Evolutionary conservation across 2,113 vertebrate species (phyloP), one percentile per base, ranked within the genome.

Genomic region (Emydocephalus ijimae): DNA sequence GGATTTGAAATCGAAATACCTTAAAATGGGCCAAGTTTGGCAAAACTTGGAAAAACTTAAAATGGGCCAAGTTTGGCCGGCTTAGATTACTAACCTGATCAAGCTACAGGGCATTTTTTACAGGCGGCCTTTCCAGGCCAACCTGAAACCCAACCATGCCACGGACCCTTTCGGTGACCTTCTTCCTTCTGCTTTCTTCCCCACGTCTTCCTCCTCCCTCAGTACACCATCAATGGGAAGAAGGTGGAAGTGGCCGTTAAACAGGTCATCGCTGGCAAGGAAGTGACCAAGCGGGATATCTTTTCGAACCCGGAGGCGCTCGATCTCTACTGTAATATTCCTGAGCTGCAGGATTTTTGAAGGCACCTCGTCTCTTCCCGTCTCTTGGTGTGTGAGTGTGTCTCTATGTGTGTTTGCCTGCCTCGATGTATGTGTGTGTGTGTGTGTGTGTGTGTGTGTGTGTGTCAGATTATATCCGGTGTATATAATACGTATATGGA

Each of bases 191-290:
- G 9, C 24, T 74, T 52, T 29, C 18, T 24, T n/a, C 88, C 54
- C 29, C 20, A 59, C 7, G 92, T 64, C 4, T 87, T 93, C 93
- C 94, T 26, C 54, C 0, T 85, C 74, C 64, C 88, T 0, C 97
- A 99, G 99, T 99, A 99, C 91, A 99, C 99, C 0, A 97, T 99
- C 96, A 99, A 98, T 1, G 99, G 99, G 9, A 99, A 99, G 96
- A 99, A 99, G 93, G 99, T 99, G 93, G 99, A 99, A 96, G 98
- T 99, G 94, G 99, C 99, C 0, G 99, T 99, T 95, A 99, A 99
- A 92, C 98, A 99, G 96, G 96, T 99, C 94, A 97, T 99, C 18
- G 98, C 99, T 0, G 99, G 99, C 7, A 98, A 98, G 89, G 97
- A 98, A 9, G 98, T 99, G 88, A 96, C 97, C 6, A 98, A 99